phyloP scores from a whole-genome alignment of 2,113 vertebrate genomes.

The Xenus cinereus region DNA sequence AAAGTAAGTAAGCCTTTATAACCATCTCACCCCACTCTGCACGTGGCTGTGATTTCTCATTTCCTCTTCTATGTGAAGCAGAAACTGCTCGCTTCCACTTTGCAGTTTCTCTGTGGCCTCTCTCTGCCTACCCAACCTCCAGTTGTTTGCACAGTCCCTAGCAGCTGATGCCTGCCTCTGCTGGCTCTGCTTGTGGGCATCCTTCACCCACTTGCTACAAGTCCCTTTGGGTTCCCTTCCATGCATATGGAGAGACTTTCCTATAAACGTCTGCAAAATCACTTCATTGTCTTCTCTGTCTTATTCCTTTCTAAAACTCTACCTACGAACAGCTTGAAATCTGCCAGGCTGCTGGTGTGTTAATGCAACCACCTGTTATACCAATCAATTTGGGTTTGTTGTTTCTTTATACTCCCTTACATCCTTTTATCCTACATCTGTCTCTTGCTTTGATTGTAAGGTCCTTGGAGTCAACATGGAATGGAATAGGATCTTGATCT shows the following conservation, averaged over 20 bases:
- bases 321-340: neutral
- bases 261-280: neutral
- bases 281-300: neutral
- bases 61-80: neutral
- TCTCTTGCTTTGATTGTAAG: neutral
- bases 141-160: neutral
- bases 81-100: neutral
- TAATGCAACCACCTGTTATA: conserved; percentile 58
- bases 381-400: neutral
- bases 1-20: neutral
- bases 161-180: neutral
- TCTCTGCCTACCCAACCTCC: neutral
- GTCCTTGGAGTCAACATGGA: neutral
- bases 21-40: neutral
- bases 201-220: neutral
- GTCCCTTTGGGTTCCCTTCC: neutral
- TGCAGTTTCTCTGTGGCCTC: neutral
- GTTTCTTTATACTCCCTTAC: neutral
- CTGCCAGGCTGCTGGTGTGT: neutral
- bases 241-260: neutral
- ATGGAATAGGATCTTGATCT: neutral
- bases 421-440: neutral
- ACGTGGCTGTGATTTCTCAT: neutral
- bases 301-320: neutral
- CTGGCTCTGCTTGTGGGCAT: neutral